Base-by-base conservation (phyloP, 2,888 invertebrate genomes). In the Cyaniris semiargus region DNA sequence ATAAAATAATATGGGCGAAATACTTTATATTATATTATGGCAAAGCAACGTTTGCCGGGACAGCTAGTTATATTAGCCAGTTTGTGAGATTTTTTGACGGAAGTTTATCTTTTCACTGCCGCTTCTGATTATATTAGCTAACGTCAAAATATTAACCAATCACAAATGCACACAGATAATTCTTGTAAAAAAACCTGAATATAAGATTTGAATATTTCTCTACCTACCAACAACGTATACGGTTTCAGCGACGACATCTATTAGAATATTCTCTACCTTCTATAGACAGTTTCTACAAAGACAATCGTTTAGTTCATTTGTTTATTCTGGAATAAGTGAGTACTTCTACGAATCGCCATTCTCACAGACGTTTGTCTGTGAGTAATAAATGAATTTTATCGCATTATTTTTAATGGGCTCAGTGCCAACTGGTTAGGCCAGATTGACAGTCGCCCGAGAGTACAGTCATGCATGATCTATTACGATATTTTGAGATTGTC, bases 391-490 rank as follows among this genome's bases (percentile, higher is more conserved):
- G 48, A 48, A 27, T 53, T 74, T 74, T 74, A 74, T 53, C 74
- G 74, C 74, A 48, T 74, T 74, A 74, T 23, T 72, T 72, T 74
- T 74, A 48, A 74, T 48, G 74, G 74, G 74, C 74, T 53, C 7
- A 18, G 3, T 74, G 74, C 74, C 74, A 74, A 27, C 10, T 15
- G 74, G 53, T 18, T 5, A 15, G 74, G 23, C 27, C 74, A 53
- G 44, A 74, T 74, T 74, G 74, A 74, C 74, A 74, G 72, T 44
- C 5, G 13, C 21, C 23, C 38, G 3, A 38, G 8, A 34, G 21
- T 21, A 38, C n/a, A 71, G 38, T 74, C 48, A 23, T 53, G 72
- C 44, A 74, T 48, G 74, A 48, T 23, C 27, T 74, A 71, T 66
- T 10, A 23, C 5, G 27, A 53, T 74, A 53, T 74, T 53, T 74